Conservation (phyloP, 2,797 vertebrate species). For the Sylvia borin region DNA sequence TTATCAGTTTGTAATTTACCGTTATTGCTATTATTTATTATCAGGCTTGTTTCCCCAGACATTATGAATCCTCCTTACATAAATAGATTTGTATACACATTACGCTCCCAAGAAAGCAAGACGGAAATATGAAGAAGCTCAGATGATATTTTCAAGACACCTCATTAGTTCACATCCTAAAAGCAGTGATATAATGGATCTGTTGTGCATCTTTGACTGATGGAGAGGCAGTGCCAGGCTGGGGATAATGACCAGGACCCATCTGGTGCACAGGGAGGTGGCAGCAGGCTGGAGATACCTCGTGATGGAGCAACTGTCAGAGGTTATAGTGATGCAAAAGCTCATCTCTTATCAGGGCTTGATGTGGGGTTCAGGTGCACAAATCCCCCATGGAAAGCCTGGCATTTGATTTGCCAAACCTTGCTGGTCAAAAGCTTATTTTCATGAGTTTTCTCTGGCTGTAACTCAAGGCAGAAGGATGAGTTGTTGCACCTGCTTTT, state of each 20-base stretch:
- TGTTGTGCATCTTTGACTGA: background rate
- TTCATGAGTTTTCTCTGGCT: background rate
- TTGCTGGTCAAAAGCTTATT: background rate
- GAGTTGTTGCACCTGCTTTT: background rate
- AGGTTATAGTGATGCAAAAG: background rate
- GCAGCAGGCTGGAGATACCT: background rate
- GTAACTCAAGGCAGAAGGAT: background rate
- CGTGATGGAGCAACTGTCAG: background rate
- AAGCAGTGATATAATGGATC: background rate
- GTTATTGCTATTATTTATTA: background rate
- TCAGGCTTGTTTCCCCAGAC: background rate
- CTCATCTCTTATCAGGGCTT: accelerated
- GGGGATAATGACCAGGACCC: background rate
- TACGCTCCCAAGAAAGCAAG: background rate
- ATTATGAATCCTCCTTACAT: background rate
- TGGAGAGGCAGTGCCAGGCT: background rate
- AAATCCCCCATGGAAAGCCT: background rate
- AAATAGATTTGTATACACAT: background rate
- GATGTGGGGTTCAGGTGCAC: background rate
- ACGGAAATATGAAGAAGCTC: background rate
- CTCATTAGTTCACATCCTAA: background rate
- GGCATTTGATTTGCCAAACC: background rate
- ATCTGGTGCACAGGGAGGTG: background rate
- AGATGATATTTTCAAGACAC: background rate
- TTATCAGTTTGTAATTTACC: background rate